These are phyloP conservation scores for Lontra canadensis DNA, from an alignment of 2,113 vertebrate genomes.

Conservation along the genomic window DNA sequence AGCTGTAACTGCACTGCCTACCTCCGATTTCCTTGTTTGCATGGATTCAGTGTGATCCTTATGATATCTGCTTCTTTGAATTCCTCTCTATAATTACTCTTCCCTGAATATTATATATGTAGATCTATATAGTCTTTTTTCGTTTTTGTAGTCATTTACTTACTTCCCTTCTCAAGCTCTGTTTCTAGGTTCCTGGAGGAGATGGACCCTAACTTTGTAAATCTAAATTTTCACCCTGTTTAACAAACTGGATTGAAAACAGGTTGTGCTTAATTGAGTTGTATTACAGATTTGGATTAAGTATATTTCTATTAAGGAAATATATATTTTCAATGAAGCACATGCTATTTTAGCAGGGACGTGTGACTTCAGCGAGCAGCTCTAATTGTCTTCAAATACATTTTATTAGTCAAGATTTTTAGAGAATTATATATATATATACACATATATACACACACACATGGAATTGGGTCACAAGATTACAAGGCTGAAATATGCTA, in stretches of 20 bases:
- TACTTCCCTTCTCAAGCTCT: background rate
- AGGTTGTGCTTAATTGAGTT: background rate
- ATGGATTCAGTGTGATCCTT: background rate
- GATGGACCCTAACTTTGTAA: background rate
- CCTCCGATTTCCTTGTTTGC: background rate
- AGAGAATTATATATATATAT: background rate
- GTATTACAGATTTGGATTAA: background rate
- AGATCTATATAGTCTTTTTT: background rate
- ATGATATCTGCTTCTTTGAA: background rate
- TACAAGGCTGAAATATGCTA: background rate
- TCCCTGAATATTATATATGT: background rate
- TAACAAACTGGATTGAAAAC: background rate
- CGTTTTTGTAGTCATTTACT: background rate
- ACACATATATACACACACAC: background rate
- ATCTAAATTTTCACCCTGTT: background rate
- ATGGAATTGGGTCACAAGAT: background rate
- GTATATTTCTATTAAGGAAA: background rate
- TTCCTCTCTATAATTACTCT: background rate
- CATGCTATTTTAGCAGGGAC: background rate
- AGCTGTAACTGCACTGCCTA: background rate
- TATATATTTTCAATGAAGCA: background rate
- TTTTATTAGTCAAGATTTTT: background rate
- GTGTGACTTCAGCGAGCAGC: background rate
- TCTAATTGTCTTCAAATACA: background rate
- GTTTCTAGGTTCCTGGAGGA: background rate